Conservation (phyloP, 2,797 vertebrate genomes). For the Halcyon chelicuti region DNA sequence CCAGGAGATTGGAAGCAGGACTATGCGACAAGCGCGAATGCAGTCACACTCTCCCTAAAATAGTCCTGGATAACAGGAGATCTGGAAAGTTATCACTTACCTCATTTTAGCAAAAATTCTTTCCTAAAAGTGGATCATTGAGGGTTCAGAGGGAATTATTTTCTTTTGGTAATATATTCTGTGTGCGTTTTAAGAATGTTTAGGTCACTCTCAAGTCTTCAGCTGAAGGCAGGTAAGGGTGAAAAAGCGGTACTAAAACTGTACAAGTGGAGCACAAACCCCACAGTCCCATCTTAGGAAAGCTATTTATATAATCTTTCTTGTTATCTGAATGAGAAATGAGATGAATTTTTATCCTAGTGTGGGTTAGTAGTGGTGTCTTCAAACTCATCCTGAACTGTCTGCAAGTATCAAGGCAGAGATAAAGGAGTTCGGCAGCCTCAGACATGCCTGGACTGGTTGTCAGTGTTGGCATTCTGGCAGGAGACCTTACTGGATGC, state of each 20-base stretch:
- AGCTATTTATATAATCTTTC: not conserved
- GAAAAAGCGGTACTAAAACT: not conserved
- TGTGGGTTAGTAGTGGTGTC: not conserved
- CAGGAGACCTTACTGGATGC: not conserved
- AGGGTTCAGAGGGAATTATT: not conserved
- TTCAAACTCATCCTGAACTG: not conserved
- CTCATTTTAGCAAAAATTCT: slow-evolving; percentile 62
- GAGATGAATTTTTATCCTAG: not conserved
- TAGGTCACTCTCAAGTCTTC: not conserved
- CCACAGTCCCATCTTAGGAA: not conserved
- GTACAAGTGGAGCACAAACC: not conserved
- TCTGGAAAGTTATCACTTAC: slow-evolving; percentile 68
- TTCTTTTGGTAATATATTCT: not conserved
- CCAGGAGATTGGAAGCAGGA: slow-evolving; percentile 75
- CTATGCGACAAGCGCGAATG: slow-evolving; percentile 66
- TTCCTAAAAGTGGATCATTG: slow-evolving; percentile 43
- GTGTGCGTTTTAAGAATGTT: not conserved
- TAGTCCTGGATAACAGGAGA: slow-evolving; percentile 71
- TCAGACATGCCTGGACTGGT: not conserved
- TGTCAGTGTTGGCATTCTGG: not conserved
- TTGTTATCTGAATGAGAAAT: not conserved
- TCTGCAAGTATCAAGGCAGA: not conserved
- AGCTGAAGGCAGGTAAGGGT: not conserved
- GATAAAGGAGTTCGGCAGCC: not conserved
- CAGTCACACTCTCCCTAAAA: slow-evolving; percentile 72